Evolutionary conservation across 2,797 vertebrate genomes (phyloP).

Genomic region (Onychomys arenicola): DNA sequence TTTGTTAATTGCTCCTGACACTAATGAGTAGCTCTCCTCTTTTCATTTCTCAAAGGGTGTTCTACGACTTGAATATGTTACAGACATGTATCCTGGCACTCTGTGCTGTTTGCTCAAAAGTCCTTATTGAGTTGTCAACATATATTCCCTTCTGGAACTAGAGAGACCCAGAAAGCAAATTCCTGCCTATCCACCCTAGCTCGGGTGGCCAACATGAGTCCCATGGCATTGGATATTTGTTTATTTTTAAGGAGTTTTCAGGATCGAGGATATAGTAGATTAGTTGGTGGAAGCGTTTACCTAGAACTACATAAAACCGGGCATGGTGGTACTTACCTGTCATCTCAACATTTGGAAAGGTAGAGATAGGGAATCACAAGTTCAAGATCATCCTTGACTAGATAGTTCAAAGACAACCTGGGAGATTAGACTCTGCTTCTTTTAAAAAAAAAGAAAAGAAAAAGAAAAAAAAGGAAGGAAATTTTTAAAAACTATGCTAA

Average conservation of each 20-base stretch:
- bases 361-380: neutral
- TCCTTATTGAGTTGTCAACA: neutral
- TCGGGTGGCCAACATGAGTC: neutral
- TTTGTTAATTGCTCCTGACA: neutral
- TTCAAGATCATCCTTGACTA: neutral
- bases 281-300: neutral
- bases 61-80: neutral
- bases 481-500: neutral
- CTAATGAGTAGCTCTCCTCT: neutral
- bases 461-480: neutral
- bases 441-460: no score
- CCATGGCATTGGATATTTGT: neutral
- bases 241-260: neutral
- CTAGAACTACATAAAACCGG: neutral
- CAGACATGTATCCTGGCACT: neutral
- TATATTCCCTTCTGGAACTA: neutral
- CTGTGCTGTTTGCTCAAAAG: neutral
- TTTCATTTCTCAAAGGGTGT: neutral
- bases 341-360: neutral
- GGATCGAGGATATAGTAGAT: neutral
- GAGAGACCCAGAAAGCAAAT: neutral
- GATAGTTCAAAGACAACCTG: neutral
- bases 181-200: neutral
- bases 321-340: neutral
- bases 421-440: neutral